Evolutionary conservation across 1,140 invertebrate genomes (phyloP), one percentile per base, ranked within the genome.

Genomic region (Diplogasteroides magnus): DNA sequence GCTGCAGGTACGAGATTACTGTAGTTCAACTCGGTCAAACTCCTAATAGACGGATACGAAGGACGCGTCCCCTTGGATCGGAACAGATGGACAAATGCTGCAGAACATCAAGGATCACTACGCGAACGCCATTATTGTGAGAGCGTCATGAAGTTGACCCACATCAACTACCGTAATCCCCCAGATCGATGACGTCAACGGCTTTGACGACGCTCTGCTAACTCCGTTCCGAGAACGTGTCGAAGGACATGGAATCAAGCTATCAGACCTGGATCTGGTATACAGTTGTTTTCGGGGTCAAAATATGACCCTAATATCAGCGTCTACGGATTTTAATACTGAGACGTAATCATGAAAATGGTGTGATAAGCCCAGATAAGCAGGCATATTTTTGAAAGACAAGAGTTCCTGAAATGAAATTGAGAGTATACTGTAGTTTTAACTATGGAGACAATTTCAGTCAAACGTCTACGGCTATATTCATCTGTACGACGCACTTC

Each of bases 91-190:
- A 55, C 70, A 78, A 67, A 69, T 77, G n/a, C 61, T 81, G 27
- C 80, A 82, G 71, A 81, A 82, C 61, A 75, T 82, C 14, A 83
- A 83, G 65, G 79, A 82, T 64, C 74, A 74, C 48, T 82, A 81
- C 69, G 69, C 77, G 26, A 82, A 82, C 68, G 69, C 74, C 6
- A 78, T 80, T 37, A 80, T 79, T 67, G 78, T 79, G 57, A 26
- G 74, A 67, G n/a, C 19, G 27, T 23, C 14, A 56, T 57, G 1
- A 48, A 26, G 29, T 15, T 37, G 32, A 66, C 55, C 2, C 37
- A 0, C 19, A 15, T 26, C 61, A 0, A 59, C 26, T 26, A n/a
- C 14, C 1, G 15, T 19, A 13, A 61, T 58, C n/a, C 11, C 70
- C 58, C 28, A 80, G 77, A 79, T 78, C 32, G 77, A 78, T 65